A percentile compares a stretch with the other conserved stretches of the same genome.
phyloP scores from a whole-genome alignment of 2,113 vertebrate species.

The Oreamnos americanus region DNA sequence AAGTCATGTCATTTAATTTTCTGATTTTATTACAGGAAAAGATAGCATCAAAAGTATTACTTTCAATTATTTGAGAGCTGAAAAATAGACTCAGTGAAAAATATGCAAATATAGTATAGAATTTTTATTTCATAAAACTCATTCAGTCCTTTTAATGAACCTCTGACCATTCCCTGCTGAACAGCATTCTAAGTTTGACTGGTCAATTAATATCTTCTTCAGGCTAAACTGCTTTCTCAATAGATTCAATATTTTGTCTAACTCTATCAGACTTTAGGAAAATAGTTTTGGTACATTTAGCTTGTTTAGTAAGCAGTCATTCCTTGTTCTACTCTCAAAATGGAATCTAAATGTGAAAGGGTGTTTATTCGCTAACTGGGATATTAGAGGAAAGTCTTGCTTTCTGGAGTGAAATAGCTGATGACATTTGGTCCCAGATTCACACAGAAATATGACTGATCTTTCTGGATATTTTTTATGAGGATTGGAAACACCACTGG shows the following conservation, averaged over 20 bases:
- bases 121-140: background rate
- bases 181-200: background rate
- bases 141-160: background rate
- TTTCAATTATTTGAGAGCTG: background rate
- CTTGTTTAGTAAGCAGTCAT: background rate
- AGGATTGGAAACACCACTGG: background rate
- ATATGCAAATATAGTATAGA: background rate
- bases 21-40: background rate
- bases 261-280: background rate
- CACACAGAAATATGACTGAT: background rate
- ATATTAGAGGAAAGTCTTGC: background rate
- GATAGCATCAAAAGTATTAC: background rate
- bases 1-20: background rate
- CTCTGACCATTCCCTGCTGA: background rate
- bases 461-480: background rate
- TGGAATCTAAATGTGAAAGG: background rate
- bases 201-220: background rate
- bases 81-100: background rate
- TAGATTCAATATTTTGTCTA: background rate
- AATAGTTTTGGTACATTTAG: background rate
- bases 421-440: background rate
- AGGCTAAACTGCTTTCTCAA: background rate
- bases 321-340: background rate
- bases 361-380: background rate
- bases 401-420: background rate